These are phyloP conservation scores for Ifrita kowaldi DNA, from an alignment of 2,113 vertebrate species.

Conservation along the genomic window DNA sequence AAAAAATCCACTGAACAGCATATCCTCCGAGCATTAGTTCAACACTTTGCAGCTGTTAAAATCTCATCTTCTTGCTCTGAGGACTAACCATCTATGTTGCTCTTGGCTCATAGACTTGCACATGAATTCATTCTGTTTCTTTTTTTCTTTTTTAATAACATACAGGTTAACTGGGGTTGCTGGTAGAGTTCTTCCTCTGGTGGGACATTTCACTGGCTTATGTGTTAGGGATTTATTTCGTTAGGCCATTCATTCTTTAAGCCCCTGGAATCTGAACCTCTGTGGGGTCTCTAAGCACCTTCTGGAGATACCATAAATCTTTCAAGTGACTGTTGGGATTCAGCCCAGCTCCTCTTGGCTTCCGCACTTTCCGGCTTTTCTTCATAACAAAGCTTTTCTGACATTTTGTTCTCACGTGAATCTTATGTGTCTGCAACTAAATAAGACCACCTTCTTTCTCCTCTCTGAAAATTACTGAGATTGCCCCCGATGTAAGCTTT, in stretches of 20 bases:
- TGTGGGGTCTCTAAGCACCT: conserved; percentile 18
- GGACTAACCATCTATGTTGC: neutral
- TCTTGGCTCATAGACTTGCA: neutral
- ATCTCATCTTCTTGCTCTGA: neutral
- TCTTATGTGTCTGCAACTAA: neutral
- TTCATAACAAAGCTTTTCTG: neutral
- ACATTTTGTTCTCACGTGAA: neutral
- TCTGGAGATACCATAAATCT: conserved; percentile 21
- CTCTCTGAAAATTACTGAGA: neutral
- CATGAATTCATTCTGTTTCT: neutral
- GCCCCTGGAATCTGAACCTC: neutral
- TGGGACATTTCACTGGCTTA: neutral
- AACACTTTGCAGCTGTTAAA: conserved; percentile 8
- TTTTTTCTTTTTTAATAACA: neutral
- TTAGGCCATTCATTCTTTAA: conserved; percentile 8
- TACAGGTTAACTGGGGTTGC: neutral
- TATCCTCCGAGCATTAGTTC: neutral
- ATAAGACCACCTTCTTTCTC: neutral
- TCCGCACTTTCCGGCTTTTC: neutral
- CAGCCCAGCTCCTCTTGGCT: neutral
- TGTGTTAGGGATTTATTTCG: neutral
- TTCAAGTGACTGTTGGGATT: neutral
- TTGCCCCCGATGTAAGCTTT: neutral
- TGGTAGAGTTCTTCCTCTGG: neutral
- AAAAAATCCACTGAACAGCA: neutral